A percentile compares a stretch with the other conserved stretches of the same genome.
Conservation (phyloP, 2,888 invertebrate genomes). For the Rhagonycha fulva region DNA sequence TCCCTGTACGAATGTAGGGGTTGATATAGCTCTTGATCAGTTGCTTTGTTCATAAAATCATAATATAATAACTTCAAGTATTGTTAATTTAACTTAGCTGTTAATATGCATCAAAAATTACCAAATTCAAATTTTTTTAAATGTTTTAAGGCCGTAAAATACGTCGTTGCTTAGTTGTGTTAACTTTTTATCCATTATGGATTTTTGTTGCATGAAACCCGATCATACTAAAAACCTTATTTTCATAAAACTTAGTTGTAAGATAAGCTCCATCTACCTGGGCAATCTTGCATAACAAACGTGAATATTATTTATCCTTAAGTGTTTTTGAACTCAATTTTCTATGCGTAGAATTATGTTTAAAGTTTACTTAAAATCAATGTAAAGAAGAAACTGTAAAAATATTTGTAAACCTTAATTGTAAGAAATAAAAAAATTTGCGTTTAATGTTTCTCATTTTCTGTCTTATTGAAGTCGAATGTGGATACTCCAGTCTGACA, state of each 20-base stretch:
- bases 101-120: background rate
- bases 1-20: too few species aligned
- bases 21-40: too few species aligned
- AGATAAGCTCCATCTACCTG: background rate
- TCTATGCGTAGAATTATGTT: background rate
- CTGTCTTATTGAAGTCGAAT: conserved; percentile 1
- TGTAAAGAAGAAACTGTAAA: background rate
- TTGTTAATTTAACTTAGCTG: background rate
- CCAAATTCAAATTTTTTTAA: background rate
- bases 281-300: background rate
- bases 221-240: background rate
- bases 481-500: background rate
- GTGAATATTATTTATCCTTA: background rate
- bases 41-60: too few species aligned
- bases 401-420: background rate
- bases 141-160: background rate
- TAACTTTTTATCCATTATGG: background rate
- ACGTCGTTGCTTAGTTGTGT: background rate
- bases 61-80: too few species aligned
- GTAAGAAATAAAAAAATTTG: conserved; percentile 1
- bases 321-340: background rate
- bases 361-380: background rate
- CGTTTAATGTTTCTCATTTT: conserved; percentile 1
- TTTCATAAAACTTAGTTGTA: background rate
- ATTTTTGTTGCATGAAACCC: background rate